Evolutionary conservation across 2,888 invertebrate species (phyloP).

Genomic region (Drosophila helvetica): DNA sequence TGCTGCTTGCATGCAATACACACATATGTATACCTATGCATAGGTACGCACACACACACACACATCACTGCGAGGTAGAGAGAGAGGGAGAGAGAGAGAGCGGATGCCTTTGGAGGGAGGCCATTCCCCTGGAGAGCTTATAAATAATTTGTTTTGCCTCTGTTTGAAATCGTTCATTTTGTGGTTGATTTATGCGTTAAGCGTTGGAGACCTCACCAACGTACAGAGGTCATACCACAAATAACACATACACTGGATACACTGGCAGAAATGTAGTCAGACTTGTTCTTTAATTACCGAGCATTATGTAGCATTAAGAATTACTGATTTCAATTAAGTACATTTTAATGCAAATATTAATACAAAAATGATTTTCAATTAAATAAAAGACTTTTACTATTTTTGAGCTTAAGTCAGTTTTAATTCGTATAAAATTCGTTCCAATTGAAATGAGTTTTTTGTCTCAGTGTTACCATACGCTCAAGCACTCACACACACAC

Average conservation of each 20-base stretch:
- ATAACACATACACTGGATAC: constrained; percentile 1
- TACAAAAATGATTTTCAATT: too few species aligned
- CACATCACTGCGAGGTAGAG: background rate
- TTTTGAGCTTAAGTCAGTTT: too few species aligned
- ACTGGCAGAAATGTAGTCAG: too few species aligned
- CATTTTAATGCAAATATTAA: too few species aligned
- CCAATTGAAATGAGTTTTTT: background rate
- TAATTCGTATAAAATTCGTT: too few species aligned
- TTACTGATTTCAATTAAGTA: too few species aligned
- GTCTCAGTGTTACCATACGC: background rate
- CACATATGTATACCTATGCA: constrained; percentile 2
- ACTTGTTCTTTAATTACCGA: too few species aligned
- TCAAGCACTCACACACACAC: background rate
- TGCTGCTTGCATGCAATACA: too few species aligned
- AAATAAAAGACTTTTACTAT: too few species aligned
- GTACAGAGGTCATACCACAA: constrained; percentile 11
- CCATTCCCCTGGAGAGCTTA: constrained; percentile 28
- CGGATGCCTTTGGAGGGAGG: background rate
- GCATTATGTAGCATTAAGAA: too few species aligned
- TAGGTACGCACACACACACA: background rate
- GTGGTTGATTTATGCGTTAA: constrained; percentile 67
- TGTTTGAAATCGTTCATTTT: constrained; percentile 60
- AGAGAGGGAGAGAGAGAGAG: constrained; percentile 2
- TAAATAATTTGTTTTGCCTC: constrained; percentile 66
- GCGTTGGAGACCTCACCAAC: too few species aligned